Evolutionary conservation across 2,888 invertebrate genomes (phyloP), one percentile per base, ranked within the genome.

Genomic region (Myathropa florea): DNA sequence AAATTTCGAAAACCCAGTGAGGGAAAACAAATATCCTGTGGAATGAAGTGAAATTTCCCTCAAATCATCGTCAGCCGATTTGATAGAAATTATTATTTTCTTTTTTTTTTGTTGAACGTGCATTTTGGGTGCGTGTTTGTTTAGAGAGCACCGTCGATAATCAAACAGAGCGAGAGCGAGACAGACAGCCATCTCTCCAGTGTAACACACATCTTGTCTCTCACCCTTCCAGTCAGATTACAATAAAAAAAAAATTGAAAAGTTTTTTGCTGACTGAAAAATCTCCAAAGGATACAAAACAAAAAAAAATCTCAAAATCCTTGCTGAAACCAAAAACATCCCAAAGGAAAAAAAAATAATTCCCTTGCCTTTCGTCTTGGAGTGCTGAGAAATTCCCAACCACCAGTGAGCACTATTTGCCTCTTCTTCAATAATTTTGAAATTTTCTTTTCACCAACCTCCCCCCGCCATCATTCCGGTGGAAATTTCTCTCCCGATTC

Each of bases 121-220:
- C 77, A 82, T 67, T 85, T 81, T 85, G 77, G 67, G 85, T 85
- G 82, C 85, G 85, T 85, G 81, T 82, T 85, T 85, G 85, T 85
- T 85, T 85, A 85, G 82, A 65, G 68, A 72, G 46, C n/a, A 18
- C n/a, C 46, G 39, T n/a, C 46, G 39, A 4, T 10, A 2, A 12
- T 28, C 28, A 7, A 33, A 10, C 30, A 33, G n/a, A 46, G 46
- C 46, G 46, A 46, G 46, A 46, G 18, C 6, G 82, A 21, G 46
- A 46, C 63, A 64, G 85, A 68, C 67, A 64, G 33, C 46, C 23
- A 63, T 55, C 57, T 78, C 12, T 46, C 65, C 57, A 39, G 71
- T 72, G 77, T 72, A 28, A 59, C 46, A 64, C 57, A 77, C 60
- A 67, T 30, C 39, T 61, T 70, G 28, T 61, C 64, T 81, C 71